A percentile compares a stretch with the other conserved stretches of the same genome.
These are phyloP conservation scores for Crocodylus rhombifer DNA, from an alignment of 2,797 vertebrate genomes.

Conservation along the genomic window DNA sequence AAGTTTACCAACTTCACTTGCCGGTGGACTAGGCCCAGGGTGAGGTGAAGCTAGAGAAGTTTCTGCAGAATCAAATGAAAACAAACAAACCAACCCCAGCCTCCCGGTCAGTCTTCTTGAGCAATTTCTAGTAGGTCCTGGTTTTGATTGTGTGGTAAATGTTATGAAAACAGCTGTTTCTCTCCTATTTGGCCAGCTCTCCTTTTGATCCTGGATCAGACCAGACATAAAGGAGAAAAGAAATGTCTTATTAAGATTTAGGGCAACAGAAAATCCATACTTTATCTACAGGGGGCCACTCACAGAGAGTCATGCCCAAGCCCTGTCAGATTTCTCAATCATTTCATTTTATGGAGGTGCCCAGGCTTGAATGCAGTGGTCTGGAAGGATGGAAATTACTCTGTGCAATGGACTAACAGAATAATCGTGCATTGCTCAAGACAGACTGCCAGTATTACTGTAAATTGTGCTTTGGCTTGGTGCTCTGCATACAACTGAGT, in stretches of 20 bases:
- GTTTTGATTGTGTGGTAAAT: background rate
- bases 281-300: background rate
- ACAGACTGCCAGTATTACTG: background rate
- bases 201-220: slow-evolving; percentile 50
- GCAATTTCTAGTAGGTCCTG: background rate
- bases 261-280: background rate
- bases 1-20: background rate
- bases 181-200: background rate
- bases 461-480: background rate
- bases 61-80: background rate
- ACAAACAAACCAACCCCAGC: background rate
- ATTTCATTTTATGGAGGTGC: background rate
- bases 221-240: background rate
- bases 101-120: background rate
- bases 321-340: too few species aligned
- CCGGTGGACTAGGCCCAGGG: background rate
- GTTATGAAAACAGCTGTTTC: background rate
- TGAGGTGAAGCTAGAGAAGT: background rate
- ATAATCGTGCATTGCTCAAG: background rate
- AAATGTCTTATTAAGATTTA: background rate
- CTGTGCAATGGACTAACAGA: fast-evolving
- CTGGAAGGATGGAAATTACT: background rate
- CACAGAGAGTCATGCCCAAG: fast-evolving
- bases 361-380: background rate
- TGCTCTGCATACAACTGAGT: background rate